Percentiles rank a stretch among this genome's conserved stretches.
These are phyloP conservation scores for Cetonia aurata DNA, from an alignment of 2,888 invertebrate genomes.

Conservation along the genomic window DNA sequence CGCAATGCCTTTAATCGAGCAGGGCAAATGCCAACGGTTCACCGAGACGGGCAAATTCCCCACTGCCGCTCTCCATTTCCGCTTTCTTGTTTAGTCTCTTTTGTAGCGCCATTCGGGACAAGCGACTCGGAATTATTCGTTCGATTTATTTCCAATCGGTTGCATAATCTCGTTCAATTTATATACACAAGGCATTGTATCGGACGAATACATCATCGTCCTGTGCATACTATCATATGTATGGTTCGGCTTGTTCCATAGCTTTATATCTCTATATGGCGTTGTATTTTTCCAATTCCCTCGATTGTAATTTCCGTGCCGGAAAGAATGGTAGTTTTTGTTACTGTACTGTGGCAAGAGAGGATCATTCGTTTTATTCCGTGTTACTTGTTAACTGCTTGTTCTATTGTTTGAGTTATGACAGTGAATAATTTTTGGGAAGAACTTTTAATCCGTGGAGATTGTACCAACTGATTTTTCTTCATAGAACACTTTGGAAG, in stretches of 20 bases:
- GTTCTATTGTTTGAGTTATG: background rate
- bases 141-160: conserved; percentile 45
- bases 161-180: conserved; percentile 43
- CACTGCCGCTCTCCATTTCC: conserved; percentile 44
- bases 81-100: conserved; percentile 44
- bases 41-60: conserved; percentile 45
- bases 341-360: no score
- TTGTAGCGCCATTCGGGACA: conserved; percentile 38
- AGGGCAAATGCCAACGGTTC: conserved; percentile 60
- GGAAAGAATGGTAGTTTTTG: background rate
- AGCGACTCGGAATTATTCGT: conserved; percentile 45
- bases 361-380: background rate
- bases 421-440: no score
- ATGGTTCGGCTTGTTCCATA: background rate
- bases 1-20: conserved; percentile 61
- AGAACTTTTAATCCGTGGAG: no score
- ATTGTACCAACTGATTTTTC: no score
- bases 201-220: background rate
- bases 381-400: background rate
- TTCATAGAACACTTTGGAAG: no score
- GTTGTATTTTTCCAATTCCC: background rate
- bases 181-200: conserved; percentile 40
- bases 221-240: conserved; percentile 11
- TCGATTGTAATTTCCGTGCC: conserved; percentile 2
- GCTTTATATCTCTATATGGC: conserved; percentile 3